Base-by-base conservation (phyloP, 2,797 vertebrate genomes). In the Chromobotia macracanthus region DNA sequence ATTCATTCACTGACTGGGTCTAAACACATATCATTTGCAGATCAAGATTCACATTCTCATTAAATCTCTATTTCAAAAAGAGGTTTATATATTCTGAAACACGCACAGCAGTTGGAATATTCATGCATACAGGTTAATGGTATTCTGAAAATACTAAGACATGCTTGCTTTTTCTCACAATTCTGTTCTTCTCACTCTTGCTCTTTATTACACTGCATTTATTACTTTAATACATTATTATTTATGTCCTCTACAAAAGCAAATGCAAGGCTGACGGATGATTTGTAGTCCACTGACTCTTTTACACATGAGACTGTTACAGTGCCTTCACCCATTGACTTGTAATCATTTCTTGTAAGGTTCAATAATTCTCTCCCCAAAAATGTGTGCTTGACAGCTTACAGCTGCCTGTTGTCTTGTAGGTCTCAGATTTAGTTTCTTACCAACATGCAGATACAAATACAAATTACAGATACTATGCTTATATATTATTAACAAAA, bases 311-410 rank as follows among this genome's bases (percentile, higher is more conserved):
- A 63, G n/a, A 16, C 19, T 55, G 50, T 13, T 19, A 13, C 16
- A 2, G 23, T 28, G 58, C 58, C 21, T 60, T 28, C 58, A 15
- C 28, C 23, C 44, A 51, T 64, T 11, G 9, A 53, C 35, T 65
- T 38, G 23, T 18, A 13, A 25, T 21, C 25, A 15, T 60, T 28
- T 28, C 58, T 60, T 60, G 58, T 28, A 60, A 28, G 23, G 25
- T 53, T 75, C 46, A 53, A 65, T 75, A 64, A 23, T 16, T 65
- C 46, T 51, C 28, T 51, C 13, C 28, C 10, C 12, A n/a, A 64
- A 50, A 21, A 48, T 51, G 28, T 0, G 5, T 23, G n/a, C 11
- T 13, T 35, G n/a, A 38, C 60, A 51, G 35, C 25, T 63, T 50
- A 50, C 21, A 72, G 16, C 23, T 60, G 38, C 21, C 38, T 28